Percentiles rank a stretch among this genome's conserved stretches.
Evolutionary conservation across 1,140 invertebrate species (phyloP).

Genomic region (Melipona quadrifasciata): DNA sequence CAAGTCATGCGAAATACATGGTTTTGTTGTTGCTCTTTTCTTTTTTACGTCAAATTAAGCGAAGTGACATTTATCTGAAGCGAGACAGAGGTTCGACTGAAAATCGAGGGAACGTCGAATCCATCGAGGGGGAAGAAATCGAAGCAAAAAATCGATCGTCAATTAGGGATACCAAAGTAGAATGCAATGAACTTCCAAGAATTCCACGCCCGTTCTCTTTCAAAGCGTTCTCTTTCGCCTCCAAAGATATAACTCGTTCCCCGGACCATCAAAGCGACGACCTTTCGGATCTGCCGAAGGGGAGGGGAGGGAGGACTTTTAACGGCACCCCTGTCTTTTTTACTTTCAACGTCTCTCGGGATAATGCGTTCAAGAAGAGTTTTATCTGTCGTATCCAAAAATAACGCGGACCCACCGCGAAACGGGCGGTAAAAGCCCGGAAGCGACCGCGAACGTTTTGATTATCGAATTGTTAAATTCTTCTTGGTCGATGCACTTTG

Average conservation of each 20-base stretch:
- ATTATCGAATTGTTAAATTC: conserved; percentile 49
- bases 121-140: background rate
- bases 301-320: background rate
- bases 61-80: background rate
- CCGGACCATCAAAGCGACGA: background rate
- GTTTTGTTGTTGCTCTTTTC: too few species aligned
- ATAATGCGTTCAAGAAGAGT: conserved; percentile 39
- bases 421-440: conserved; percentile 54
- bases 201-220: background rate
- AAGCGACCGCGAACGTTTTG: conserved; percentile 32
- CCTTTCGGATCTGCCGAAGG: background rate
- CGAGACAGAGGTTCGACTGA: background rate
- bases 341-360: background rate
- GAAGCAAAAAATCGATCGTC: background rate
- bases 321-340: conserved; percentile 8
- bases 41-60: background rate
- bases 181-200: conserved; percentile 17
- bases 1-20: background rate
- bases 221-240: background rate
- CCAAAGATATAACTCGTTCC: conserved; percentile 29
- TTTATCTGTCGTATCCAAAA: conserved; percentile 40
- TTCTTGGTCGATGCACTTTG: background rate
- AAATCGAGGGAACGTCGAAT: background rate
- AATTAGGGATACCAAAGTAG: background rate
- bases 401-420: conserved; percentile 25